Percentiles rank a stretch among this genome's conserved stretches.
Conservation (phyloP, 2,113 vertebrate species). For the Saimiri boliviensis region DNA sequence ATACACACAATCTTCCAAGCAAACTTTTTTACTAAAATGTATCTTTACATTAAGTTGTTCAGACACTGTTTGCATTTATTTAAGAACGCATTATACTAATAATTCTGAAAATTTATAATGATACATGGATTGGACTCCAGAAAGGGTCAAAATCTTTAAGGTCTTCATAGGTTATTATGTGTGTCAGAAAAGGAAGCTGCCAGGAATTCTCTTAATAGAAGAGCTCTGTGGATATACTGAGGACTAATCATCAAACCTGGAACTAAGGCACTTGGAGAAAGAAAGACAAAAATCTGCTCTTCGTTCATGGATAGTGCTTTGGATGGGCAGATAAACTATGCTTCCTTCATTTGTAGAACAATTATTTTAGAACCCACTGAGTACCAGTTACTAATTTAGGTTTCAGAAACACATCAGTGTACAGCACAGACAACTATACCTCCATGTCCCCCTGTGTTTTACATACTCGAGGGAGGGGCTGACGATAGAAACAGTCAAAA, state of each 20-base stretch:
- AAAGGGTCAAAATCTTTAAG: neutral
- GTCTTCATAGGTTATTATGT: neutral
- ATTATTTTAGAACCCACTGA: neutral
- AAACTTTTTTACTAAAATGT: neutral
- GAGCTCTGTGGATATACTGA: neutral
- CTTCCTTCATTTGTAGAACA: neutral
- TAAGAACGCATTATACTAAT: neutral
- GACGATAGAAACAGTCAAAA: neutral
- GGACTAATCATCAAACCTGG: neutral
- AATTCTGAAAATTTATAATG: neutral
- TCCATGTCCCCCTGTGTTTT: neutral
- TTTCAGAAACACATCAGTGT: neutral
- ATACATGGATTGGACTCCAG: neutral
- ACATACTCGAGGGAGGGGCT: neutral
- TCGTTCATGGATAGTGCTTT: neutral
- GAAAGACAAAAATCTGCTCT: neutral
- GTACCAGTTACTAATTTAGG: neutral
- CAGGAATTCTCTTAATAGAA: neutral
- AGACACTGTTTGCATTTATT: neutral
- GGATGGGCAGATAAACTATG: too few species aligned
- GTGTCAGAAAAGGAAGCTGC: neutral
- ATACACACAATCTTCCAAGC: neutral
- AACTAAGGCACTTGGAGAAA: neutral
- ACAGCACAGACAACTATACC: neutral
- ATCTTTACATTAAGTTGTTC: neutral